Base-by-base conservation (phyloP, 2,113 vertebrate species). In the Aythya baeri region DNA sequence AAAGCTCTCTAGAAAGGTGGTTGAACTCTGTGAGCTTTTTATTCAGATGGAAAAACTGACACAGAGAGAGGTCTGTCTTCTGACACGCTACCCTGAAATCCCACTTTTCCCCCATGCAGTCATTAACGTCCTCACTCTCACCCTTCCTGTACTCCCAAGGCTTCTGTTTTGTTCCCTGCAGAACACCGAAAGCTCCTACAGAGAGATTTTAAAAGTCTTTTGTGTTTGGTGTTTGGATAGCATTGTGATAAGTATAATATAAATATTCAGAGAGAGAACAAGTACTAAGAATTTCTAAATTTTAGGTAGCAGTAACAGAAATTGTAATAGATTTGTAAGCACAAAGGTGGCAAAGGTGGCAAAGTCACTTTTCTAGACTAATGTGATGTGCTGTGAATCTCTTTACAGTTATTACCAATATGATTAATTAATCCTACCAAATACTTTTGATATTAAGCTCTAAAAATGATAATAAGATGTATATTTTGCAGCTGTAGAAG, bases 191-290 rank as follows among this genome's bases (percentile, higher is more conserved):
- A 87, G 41, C 31, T 71, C 43, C 61, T 55, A 49, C 17, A 66
- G 74, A 58, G 73, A 82, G 12, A 67, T 77, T 89, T 93, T 32
- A 5, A 46, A 82, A 59, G 11, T 62, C 68, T 93, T 93, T 71
- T 52, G n/a, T 89, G 43, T 86, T 93, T 92, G 52, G n/a, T 89
- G 36, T 86, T 93, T 92, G 52, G 73, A 77, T 71, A 49, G 55
- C 59, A n/a, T 34, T 44, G 27, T 62, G 66, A 87, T 43, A 91
- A 54, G n/a, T 67, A 36, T 41, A 83, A 66, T 70, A 32, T 12
- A 83, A 92, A 75, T 68, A 31, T 84, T 84, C 12, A 20, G 18
- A 23, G 50, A 61, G 31, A 76, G 54, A 59, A 78, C 18, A 16
- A 80, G 55, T 29, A 34, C 36, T 61, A 43, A 55, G 46, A n/a